Base-by-base conservation (phyloP, 2,888 invertebrate species). In the Leptura quadrifasciata region DNA sequence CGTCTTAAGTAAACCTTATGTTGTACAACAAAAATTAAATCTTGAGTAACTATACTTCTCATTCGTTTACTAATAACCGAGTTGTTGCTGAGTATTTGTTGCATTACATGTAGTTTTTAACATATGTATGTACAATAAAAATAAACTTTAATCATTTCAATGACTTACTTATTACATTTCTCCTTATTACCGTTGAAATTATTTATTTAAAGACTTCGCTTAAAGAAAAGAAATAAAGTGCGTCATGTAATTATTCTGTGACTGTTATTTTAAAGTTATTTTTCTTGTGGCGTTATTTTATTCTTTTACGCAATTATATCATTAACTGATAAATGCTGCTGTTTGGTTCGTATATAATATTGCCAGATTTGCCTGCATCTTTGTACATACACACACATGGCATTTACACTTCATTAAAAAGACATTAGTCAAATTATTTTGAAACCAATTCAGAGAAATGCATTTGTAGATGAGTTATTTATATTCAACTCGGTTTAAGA, bases 361-460 rank as follows among this genome's bases (percentile, higher is more conserved):
- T 52, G 52, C 65, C 54, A 18, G 27, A 55, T 57, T 68, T 55
- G 27, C 31, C 15, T 20, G 58, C 39, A 15, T 31, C 20, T 39
- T 31, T 71, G 18, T 47, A 17, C 20, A 18, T 8, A 60, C 52
- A 60, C 52, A 60, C 70, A 71, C 61, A 61, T 71, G 70, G 52
- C 61, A 71, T 71, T 71, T 71, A 71, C 70, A 61, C 70, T 73
- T 79, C 81, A 81, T 81, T 80, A 81, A 81, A 81, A 81, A 77
- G 58, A 69, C 81, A 81, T 81, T 81, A 81, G 78, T 81, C 79
- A 77, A 77, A 61, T 61, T 71, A 71, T 71, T 71, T 71, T 61
- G 47, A 61, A 61, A 47, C 61, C 61, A n/a, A 35, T 61, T 61
- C 57, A 52, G 21, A 61, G 61, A 71, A 71, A 39, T 17, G 9